Evolutionary conservation across 2,113 vertebrate genomes (phyloP).

Genomic region (Physeter macrocephalus): DNA sequence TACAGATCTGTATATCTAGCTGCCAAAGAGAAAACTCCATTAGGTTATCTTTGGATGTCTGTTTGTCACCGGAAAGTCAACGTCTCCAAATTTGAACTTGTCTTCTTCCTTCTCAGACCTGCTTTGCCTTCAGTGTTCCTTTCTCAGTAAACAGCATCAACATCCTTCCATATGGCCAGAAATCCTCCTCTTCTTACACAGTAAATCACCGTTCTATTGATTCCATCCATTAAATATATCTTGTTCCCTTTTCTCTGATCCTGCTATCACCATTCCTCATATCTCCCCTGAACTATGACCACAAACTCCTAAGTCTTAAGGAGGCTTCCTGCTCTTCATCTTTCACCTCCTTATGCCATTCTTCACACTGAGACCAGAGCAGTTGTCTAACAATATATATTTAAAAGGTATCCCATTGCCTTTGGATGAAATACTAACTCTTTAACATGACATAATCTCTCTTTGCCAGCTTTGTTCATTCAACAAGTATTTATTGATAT

Average conservation of each 20-base stretch:
- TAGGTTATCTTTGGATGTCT: not conserved
- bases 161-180: not conserved
- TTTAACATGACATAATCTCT: not conserved
- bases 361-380: not conserved
- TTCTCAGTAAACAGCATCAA: not conserved
- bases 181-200: not conserved
- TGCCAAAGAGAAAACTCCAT: not conserved
- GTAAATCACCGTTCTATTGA: not conserved
- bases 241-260: not conserved
- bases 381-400: not conserved
- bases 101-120: not conserved
- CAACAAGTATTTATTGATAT: not conserved
- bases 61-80: not conserved
- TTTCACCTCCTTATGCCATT: not conserved
- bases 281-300: not conserved
- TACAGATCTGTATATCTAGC: not conserved
- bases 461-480: not conserved
- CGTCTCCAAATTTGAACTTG: not conserved
- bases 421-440: not conserved
- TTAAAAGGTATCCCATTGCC: not conserved
- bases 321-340: not conserved
- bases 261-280: not conserved
- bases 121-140: not conserved
- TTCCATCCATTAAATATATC: not conserved
- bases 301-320: not conserved